Conservation (phyloP, 2,888 invertebrate genomes). For the Rhingia campestris region DNA sequence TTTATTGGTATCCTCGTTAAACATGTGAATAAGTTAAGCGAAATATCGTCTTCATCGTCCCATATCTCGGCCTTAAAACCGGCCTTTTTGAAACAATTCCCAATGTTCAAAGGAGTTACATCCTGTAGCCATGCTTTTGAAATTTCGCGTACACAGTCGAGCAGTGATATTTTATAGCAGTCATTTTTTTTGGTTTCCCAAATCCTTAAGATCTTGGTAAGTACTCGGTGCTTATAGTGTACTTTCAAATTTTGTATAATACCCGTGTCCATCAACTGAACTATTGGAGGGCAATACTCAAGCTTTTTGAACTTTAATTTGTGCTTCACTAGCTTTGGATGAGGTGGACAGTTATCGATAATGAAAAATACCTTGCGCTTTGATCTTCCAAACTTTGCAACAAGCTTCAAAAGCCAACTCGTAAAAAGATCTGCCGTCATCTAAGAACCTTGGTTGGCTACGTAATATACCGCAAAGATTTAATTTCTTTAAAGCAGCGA, state of each 20-base stretch:
- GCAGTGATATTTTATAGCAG: not conserved
- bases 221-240: not conserved
- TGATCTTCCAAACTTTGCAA: conserved; percentile 15
- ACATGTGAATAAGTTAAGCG: not conserved
- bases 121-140: conserved; percentile 24
- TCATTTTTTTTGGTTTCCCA: conserved; percentile 6
- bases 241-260: conserved; percentile 33
- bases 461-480: conserved; percentile 3
- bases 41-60: conserved; percentile 9
- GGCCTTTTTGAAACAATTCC: conserved; percentile 6
- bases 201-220: conserved; percentile 13
- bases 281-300: conserved; percentile 34
- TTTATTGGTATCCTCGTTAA: not conserved
- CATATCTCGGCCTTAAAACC: conserved; percentile 6
- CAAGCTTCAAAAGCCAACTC: conserved; percentile 4
- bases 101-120: not conserved
- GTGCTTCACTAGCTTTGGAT: conserved; percentile 24
- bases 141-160: conserved; percentile 23
- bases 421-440: conserved; percentile 13
- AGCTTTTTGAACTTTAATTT: conserved; percentile 34
- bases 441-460: conserved; percentile 7
- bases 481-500: not conserved
- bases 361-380: conserved; percentile 15
- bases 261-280: conserved; percentile 41
- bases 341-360: conserved; percentile 26